Percentiles rank a stretch among this genome's conserved stretches.
These are phyloP conservation scores for Agonopterix heracliana DNA, from an alignment of 2,888 invertebrate species.

Conservation along the genomic window DNA sequence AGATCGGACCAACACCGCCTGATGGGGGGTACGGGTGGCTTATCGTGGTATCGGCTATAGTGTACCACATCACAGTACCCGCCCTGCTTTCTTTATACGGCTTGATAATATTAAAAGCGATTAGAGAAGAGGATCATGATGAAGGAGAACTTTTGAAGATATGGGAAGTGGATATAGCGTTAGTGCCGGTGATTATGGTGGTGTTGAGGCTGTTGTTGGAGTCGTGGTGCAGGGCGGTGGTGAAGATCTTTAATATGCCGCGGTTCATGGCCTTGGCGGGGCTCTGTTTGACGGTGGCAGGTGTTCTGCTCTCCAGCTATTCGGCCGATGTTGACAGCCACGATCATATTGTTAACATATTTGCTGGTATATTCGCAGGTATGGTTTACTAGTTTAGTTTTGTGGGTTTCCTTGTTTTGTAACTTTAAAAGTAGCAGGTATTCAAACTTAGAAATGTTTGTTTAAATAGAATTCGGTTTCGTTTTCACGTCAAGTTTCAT, in stretches of 20 bases:
- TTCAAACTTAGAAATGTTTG: neutral
- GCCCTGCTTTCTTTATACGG: constrained; percentile 74
- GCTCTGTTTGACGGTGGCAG: constrained; percentile 75
- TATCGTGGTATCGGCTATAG: constrained; percentile 73
- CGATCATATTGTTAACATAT: constrained; percentile 64
- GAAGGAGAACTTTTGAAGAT: constrained; percentile 52
- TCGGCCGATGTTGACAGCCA: constrained; percentile 61
- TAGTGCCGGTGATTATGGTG: constrained; percentile 77
- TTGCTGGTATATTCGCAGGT: constrained; percentile 73
- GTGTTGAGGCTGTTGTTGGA: constrained; percentile 76
- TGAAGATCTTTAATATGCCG: constrained; percentile 76
- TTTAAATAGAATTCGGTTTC: neutral
- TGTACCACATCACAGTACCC: constrained; percentile 78
- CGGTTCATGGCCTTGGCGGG: constrained; percentile 75
- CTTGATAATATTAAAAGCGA: constrained; percentile 69
- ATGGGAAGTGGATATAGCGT: constrained; percentile 77
- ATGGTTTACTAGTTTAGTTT: constrained; percentile 22
- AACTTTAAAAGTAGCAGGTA: neutral
- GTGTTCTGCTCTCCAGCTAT: constrained; percentile 70
- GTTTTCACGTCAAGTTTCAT: neutral
- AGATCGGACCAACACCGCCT: constrained; percentile 79
- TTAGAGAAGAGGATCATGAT: constrained; percentile 65
- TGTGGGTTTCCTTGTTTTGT: neutral
- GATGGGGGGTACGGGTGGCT: constrained; percentile 83
- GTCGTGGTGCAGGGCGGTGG: constrained; percentile 76